Evolutionary conservation across 2,113 vertebrate species (phyloP).

Genomic region (Pteronura brasiliensis): DNA sequence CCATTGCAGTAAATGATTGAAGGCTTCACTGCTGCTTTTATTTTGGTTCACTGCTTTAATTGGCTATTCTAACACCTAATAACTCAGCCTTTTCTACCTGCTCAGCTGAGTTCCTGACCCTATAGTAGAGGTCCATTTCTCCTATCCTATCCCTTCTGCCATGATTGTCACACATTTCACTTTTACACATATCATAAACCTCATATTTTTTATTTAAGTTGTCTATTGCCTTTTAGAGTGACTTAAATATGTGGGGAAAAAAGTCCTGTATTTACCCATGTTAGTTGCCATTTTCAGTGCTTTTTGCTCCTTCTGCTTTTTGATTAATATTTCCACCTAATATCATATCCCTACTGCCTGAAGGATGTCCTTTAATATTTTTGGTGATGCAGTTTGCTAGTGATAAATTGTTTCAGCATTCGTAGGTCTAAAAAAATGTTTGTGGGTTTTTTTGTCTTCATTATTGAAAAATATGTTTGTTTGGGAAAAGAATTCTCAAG

Average conservation of each 20-base stretch:
- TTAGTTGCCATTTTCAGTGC: neutral
- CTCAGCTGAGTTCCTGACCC: neutral
- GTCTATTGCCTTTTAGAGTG: neutral
- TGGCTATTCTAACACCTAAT: neutral
- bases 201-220: neutral
- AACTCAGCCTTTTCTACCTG: neutral
- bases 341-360: neutral
- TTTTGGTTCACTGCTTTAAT: neutral
- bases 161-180: neutral
- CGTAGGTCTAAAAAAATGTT: neutral
- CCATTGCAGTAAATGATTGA: neutral
- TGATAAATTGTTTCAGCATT: neutral
- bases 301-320: neutral
- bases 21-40: neutral
- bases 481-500: neutral
- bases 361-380: neutral
- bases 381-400: neutral
- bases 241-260: neutral
- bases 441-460: neutral
- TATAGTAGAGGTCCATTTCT: neutral
- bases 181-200: neutral
- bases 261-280: neutral
- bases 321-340: neutral
- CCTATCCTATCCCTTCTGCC: no score
- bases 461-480: neutral